Conservation (phyloP, 2,797 vertebrate species). For the Babyrousa celebensis region DNA sequence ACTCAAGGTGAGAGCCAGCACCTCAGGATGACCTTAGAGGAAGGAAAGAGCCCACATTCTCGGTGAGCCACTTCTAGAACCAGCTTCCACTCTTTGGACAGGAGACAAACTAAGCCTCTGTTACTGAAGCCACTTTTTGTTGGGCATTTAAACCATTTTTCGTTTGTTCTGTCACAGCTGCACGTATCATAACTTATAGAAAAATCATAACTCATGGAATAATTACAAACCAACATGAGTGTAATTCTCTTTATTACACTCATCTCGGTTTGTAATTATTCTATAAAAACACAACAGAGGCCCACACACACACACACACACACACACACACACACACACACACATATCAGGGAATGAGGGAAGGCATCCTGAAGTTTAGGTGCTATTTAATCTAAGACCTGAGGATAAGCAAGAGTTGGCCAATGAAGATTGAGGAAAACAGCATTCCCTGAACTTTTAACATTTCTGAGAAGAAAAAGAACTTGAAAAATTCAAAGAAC, state of each 20-base stretch:
- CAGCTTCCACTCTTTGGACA: not conserved
- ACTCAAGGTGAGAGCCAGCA: not conserved
- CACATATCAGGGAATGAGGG: not conserved
- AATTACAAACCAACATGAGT: not conserved
- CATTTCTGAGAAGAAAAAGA: constrained; percentile 28
- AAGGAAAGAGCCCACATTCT: not conserved
- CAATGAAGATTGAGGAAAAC: not conserved
- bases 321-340: too few species aligned
- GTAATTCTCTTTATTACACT: not conserved
- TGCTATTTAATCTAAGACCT: constrained; percentile 9
- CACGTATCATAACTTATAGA: not conserved
- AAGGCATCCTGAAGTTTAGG: not conserved
- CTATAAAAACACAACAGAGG: not conserved
- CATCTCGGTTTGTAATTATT: not conserved
- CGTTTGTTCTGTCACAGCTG: not conserved
- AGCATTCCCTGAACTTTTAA: not conserved
- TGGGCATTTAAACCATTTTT: not conserved
- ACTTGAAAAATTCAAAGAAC: not conserved
- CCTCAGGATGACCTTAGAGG: not conserved
- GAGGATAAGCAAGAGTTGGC: not conserved
- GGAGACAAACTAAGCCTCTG: not conserved
- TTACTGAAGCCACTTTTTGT: not conserved
- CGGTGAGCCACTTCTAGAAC: not conserved
- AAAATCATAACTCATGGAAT: not conserved
- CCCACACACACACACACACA: too few species aligned